Percentiles rank a stretch among this genome's conserved stretches.
Conservation (phyloP, 1,140 invertebrate genomes). For the Bactericera cockerelli region DNA sequence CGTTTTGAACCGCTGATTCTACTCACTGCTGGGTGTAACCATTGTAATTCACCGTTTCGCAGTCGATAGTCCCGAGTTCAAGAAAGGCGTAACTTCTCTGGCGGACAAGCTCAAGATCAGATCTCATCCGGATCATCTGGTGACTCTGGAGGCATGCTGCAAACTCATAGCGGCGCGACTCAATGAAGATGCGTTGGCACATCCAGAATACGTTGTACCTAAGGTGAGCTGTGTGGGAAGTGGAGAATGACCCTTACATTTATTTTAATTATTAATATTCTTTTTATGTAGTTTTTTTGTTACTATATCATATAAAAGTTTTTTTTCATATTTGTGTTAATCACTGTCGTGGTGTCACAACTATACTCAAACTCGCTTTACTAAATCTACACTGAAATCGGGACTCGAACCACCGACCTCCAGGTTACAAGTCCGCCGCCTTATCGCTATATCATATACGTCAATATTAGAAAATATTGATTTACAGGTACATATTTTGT, state of each 20-base stretch:
- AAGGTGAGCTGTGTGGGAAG: slow-evolving; percentile 32
- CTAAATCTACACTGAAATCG: too few relatives aligned
- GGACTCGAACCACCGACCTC: too few relatives aligned
- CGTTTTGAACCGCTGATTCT: too few relatives aligned
- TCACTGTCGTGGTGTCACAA: too few relatives aligned
- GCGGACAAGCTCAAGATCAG: slow-evolving; percentile 63
- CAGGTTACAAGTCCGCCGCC: too few relatives aligned
- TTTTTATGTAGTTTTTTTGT: slow-evolving; percentile 19
- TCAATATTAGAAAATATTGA: too few relatives aligned
- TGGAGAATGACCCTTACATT: too few relatives aligned
- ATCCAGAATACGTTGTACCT: slow-evolving; percentile 37
- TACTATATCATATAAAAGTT: neutral
- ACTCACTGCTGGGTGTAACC: too few relatives aligned
- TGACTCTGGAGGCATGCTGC: slow-evolving; percentile 58
- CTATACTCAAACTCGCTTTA: too few relatives aligned
- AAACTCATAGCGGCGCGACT: slow-evolving; percentile 48
- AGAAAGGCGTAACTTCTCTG: slow-evolving; percentile 55
- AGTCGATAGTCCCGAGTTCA: slow-evolving; percentile 73
- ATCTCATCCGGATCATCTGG: slow-evolving; percentile 62
- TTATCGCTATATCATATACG: neutral
- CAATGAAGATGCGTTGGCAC: slow-evolving; percentile 45
- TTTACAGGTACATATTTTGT: too few relatives aligned
- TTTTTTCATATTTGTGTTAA: too few relatives aligned
- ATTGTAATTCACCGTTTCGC: slow-evolving; percentile 27
- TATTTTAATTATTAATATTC: too few relatives aligned